Conservation (phyloP, 1,140 invertebrate genomes). For the Pemphigus obesinymphae region DNA sequence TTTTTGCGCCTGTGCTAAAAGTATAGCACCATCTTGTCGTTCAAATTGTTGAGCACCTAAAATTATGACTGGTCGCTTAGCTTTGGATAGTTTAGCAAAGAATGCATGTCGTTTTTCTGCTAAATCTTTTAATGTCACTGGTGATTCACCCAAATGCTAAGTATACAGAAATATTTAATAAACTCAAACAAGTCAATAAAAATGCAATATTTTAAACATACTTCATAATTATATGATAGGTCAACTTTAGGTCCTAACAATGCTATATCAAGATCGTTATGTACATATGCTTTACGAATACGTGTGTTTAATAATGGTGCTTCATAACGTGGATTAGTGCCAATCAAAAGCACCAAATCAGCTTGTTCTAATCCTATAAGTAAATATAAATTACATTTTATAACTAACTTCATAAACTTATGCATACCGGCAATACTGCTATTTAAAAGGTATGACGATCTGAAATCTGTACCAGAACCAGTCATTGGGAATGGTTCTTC, state of each 20-base stretch:
- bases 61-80: conserved; percentile 88
- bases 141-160: conserved; percentile 77
- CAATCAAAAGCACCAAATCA: conserved; percentile 88
- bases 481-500: conserved; percentile 83
- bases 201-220: conserved; percentile 50
- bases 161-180: conserved; percentile 42
- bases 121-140: conserved; percentile 68
- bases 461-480: conserved; percentile 80
- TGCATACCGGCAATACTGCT: conserved; percentile 70
- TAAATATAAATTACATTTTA: background rate
- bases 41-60: conserved; percentile 80
- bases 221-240: conserved; percentile 88
- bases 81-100: conserved; percentile 64
- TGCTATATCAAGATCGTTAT: conserved; percentile 77
- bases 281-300: conserved; percentile 85
- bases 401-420: background rate
- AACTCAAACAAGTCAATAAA: conserved; percentile 21
- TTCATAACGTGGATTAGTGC: conserved; percentile 95
- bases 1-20: conserved; percentile 70
- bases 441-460: conserved; percentile 89
- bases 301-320: conserved; percentile 95
- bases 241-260: conserved; percentile 88
- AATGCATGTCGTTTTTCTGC: conserved; percentile 72
- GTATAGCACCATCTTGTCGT: conserved; percentile 70
- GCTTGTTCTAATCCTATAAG: conserved; percentile 77